phyloP scores from a whole-genome alignment of 2,113 vertebrate species.

The Ciconia maguari region DNA sequence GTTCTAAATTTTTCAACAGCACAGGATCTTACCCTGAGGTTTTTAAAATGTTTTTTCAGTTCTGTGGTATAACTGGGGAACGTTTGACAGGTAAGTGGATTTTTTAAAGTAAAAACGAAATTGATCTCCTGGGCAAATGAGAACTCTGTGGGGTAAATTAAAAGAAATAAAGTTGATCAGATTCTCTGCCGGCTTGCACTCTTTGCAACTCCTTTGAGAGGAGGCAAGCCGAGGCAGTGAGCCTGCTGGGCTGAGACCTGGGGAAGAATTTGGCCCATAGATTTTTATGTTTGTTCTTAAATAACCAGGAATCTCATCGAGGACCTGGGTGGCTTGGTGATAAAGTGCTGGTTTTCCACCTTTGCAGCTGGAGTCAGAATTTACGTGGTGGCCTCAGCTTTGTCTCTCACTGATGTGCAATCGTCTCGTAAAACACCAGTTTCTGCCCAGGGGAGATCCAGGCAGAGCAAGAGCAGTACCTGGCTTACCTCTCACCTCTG shows the following conservation, averaged over 20 bases:
- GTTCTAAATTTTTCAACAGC: conserved; percentile 31
- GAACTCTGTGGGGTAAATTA: background rate
- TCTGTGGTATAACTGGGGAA: background rate
- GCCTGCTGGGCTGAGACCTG: background rate
- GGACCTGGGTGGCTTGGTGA: background rate
- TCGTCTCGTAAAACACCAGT: conserved; percentile 10
- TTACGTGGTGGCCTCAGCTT: background rate
- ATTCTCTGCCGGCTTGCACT: background rate
- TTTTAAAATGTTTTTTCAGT: conserved; percentile 46
- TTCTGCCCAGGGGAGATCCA: background rate
- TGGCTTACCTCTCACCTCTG: background rate
- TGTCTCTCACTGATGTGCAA: background rate
- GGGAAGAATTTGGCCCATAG: background rate
- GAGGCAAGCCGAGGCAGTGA: background rate
- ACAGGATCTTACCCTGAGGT: background rate
- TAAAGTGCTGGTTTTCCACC: background rate
- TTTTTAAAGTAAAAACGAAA: conserved; percentile 7
- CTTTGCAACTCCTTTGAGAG: background rate
- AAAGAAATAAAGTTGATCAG: background rate
- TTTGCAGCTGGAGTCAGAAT: background rate
- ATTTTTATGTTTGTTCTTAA: background rate
- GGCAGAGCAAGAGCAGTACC: background rate
- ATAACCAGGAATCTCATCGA: background rate
- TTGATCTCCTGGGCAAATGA: background rate
- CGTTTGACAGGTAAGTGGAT: conserved; percentile 24